Evolutionary conservation across 1,140 invertebrate species (phyloP).

Genomic region (Formica exsecta): DNA sequence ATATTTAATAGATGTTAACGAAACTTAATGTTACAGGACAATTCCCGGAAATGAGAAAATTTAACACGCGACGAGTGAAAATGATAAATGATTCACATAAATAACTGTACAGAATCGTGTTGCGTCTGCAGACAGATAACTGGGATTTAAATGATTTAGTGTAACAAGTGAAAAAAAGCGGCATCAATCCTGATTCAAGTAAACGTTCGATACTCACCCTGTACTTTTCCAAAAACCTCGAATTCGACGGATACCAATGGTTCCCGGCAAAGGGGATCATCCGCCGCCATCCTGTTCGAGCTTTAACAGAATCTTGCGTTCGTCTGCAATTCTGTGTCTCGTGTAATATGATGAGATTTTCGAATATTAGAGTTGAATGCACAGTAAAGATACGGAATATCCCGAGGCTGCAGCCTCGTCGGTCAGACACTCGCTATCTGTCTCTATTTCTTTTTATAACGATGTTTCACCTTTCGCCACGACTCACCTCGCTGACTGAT

Average conservation of each 20-base stretch:
- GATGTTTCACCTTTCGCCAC: constrained; percentile 67
- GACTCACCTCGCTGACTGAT: constrained; percentile 78
- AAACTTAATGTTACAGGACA: not conserved
- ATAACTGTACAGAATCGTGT: not conserved
- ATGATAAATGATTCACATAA: not conserved
- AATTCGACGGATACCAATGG: constrained; percentile 93
- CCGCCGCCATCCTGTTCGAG: constrained; percentile 86
- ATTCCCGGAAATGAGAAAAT: not conserved
- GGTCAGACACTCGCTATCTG: not conserved
- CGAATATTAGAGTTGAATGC: not conserved
- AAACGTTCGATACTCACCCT: constrained; percentile 89
- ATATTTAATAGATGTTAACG: not conserved
- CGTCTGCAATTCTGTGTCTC: not conserved
- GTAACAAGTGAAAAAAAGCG: not conserved
- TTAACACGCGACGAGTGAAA: not conserved
- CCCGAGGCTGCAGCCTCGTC: not conserved
- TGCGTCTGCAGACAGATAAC: not conserved
- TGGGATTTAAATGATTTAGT: not conserved
- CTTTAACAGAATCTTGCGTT: not conserved
- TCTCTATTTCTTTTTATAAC: not conserved
- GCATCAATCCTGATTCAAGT: not conserved
- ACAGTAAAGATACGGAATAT: not conserved
- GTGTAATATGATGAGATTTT: not conserved
- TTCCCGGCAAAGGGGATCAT: constrained; percentile 86
- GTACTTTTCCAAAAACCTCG: constrained; percentile 95